These are phyloP conservation scores for Cyphomyrus plagiostoma DNA, from an alignment of 2,113 vertebrate species.

Conservation along the genomic window DNA sequence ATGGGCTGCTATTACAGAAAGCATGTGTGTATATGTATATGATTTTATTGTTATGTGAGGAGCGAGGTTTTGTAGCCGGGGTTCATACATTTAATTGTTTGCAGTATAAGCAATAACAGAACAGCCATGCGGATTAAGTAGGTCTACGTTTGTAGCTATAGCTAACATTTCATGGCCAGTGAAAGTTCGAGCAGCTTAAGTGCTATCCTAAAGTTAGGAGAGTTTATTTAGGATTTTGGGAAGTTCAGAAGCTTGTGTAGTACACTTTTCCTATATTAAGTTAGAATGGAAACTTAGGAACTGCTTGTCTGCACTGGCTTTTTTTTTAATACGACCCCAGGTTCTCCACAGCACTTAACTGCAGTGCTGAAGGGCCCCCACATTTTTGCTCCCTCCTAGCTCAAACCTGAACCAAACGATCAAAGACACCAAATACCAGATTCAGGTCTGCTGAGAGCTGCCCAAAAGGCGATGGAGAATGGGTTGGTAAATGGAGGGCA, in stretches of 20 bases:
- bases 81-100: too few species aligned
- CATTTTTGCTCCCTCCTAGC: not conserved
- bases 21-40: too few species aligned
- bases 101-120: too few species aligned
- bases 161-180: not conserved
- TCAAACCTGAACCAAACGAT: not conserved
- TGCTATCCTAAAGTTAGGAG: too few species aligned
- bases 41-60: too few species aligned
- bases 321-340: not conserved
- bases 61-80: too few species aligned
- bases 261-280: not conserved
- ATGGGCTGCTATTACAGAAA: too few species aligned
- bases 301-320: not conserved
- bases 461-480: not conserved
- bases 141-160: not conserved
- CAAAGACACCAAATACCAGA: too few species aligned
- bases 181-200: too few species aligned
- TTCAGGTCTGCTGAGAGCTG: too few species aligned
- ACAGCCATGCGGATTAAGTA: not conserved
- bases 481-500: not conserved
- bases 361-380: not conserved
- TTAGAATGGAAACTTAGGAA: not conserved
- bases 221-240: not conserved
- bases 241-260: not conserved
- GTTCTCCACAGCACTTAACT: not conserved